A percentile compares a stretch with the other conserved stretches of the same genome.
phyloP scores from a whole-genome alignment of 2,888 invertebrate species.

The Abscondita cerata region DNA sequence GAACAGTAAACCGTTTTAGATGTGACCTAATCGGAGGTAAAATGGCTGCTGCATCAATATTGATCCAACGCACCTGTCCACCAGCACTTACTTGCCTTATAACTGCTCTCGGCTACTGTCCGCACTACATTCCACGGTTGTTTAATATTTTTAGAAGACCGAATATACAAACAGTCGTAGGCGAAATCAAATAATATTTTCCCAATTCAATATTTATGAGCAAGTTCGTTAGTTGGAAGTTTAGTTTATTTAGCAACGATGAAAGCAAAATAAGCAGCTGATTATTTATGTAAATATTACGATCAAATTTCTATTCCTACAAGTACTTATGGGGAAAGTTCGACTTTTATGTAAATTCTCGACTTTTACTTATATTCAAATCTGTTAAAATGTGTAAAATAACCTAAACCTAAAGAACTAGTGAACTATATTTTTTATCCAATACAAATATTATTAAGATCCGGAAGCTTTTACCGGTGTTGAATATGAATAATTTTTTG shows the following conservation, averaged over 20 bases:
- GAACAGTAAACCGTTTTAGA: constrained; percentile 9
- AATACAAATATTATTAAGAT: too few species aligned
- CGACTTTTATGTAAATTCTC: constrained; percentile 10
- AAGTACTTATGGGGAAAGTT: constrained; percentile 18
- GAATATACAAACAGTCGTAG: constrained; percentile 23
- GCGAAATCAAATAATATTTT: constrained; percentile 30
- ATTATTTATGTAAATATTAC: constrained; percentile 19
- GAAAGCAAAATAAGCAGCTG: constrained; percentile 15
- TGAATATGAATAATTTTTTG: too few species aligned
- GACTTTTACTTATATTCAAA: constrained; percentile 7
- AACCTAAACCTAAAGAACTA: too few species aligned
- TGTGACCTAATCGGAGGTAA: constrained; percentile 35
- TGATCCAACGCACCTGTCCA: constrained; percentile 48
- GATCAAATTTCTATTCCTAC: constrained; percentile 18
- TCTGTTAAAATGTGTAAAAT: too few species aligned
- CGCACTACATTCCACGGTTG: constrained; percentile 30
- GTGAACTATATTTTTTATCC: too few species aligned
- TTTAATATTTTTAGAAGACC: constrained; percentile 32
- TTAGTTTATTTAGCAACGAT: constrained; percentile 24
- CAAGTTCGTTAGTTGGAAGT: constrained; percentile 24
- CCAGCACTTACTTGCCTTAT: constrained; percentile 32
- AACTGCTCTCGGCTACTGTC: constrained; percentile 45
- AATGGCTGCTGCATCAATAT: constrained; percentile 48
- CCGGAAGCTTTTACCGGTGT: too few species aligned
- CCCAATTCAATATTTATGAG: constrained; percentile 27